These are phyloP conservation scores for Volucella bombylans DNA, from an alignment of 2,888 invertebrate genomes.

Conservation along the genomic window DNA sequence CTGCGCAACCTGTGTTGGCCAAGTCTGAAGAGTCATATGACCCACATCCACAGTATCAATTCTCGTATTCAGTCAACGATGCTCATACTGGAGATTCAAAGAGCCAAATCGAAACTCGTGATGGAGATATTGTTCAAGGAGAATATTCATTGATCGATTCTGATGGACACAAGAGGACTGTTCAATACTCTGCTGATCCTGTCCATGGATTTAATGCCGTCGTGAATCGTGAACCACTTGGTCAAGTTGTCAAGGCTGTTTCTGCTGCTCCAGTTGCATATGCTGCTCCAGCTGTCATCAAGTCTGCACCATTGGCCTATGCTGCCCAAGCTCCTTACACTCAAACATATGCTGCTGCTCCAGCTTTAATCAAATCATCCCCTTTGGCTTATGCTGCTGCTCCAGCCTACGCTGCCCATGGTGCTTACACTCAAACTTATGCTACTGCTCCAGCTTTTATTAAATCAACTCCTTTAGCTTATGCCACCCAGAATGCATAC, in stretches of 20 bases:
- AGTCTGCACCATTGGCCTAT: conserved; percentile 50
- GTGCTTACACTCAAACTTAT: conserved; percentile 27
- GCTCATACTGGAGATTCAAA: conserved; percentile 82
- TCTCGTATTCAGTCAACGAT: conserved; percentile 80
- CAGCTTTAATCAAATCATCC: too few species aligned
- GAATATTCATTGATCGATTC: conserved; percentile 82
- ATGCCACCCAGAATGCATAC: conserved; percentile 52
- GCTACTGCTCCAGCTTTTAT: conserved; percentile 36
- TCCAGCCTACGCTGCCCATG: too few species aligned
- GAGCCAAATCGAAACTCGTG: conserved; percentile 81
- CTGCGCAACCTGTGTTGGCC: conserved; percentile 32
- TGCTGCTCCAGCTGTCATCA: conserved; percentile 56
- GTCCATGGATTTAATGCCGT: conserved; percentile 83
- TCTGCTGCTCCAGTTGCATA: conserved; percentile 72
- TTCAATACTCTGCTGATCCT: conserved; percentile 82
- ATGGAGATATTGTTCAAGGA: conserved; percentile 82
- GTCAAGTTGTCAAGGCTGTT: conserved; percentile 61
- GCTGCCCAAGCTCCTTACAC: too few species aligned
- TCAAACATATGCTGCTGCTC: too few species aligned
- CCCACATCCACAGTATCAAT: conserved; percentile 76
- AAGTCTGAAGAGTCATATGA: conserved; percentile 59
- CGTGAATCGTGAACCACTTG: conserved; percentile 81
- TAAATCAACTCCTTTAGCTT: conserved; percentile 43
- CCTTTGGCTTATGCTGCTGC: too few species aligned
- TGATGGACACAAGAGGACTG: conserved; percentile 82